Percentiles rank a stretch among this genome's conserved stretches.
phyloP scores from a whole-genome alignment of 2,113 vertebrate species.

The Gallinago jamesoni region DNA sequence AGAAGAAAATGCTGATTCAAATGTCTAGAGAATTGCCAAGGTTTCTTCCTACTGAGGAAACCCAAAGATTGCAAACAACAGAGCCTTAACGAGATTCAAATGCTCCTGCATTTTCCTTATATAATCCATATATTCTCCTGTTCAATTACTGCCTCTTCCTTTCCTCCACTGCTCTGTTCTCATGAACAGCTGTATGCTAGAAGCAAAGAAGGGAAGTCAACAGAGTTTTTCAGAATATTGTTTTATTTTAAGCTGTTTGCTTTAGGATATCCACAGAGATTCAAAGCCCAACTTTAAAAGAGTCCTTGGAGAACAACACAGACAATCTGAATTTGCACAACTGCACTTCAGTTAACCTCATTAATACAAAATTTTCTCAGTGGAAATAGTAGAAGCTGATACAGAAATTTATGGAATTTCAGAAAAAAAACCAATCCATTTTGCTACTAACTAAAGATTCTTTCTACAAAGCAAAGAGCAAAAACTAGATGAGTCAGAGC shows the following conservation, averaged over 20 bases:
- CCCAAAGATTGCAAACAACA: background rate
- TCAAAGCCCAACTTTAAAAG: background rate
- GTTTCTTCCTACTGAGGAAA: background rate
- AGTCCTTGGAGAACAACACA: background rate
- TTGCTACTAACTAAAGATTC: background rate
- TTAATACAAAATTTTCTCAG: slow-evolving; percentile 3
- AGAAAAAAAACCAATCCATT: background rate
- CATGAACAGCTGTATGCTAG: background rate
- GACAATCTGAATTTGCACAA: slow-evolving; percentile 7
- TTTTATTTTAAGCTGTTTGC: slow-evolving; percentile 1
- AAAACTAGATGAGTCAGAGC: background rate
- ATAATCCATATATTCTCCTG: background rate
- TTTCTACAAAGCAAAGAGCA: background rate
- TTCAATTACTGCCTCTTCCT: background rate
- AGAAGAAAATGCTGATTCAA: background rate
- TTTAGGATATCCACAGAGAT: background rate
- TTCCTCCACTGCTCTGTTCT: background rate
- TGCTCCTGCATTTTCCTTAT: background rate
- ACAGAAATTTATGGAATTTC: background rate
- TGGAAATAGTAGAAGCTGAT: background rate
- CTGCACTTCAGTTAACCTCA: slow-evolving; percentile 16
- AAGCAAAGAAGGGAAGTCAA: background rate
- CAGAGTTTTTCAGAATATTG: background rate
- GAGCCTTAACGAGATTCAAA: background rate
- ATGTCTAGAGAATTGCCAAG: background rate